phyloP scores from a whole-genome alignment of 2,797 vertebrate species.

The Cossypha polioptera region DNA sequence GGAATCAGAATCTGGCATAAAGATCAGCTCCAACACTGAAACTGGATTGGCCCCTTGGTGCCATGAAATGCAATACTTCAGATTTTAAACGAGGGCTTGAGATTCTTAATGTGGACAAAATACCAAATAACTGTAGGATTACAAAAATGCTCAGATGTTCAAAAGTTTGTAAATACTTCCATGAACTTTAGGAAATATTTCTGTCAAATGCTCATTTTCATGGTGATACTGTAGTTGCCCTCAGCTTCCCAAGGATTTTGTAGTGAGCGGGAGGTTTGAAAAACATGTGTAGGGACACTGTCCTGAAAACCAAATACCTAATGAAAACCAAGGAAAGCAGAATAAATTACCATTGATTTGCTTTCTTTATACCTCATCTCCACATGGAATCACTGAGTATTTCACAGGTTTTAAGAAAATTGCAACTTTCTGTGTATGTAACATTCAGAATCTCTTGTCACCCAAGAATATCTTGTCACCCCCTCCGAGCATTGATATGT shows the following conservation, averaged over 20 bases:
- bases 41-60: too few relatives aligned
- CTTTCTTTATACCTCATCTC: neutral
- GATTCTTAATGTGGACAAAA: too few relatives aligned
- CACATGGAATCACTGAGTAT: neutral
- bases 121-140: neutral
- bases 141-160: neutral
- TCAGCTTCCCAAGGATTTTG: neutral
- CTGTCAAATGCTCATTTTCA: neutral
- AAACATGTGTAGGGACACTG: neutral
- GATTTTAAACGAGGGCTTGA: too few relatives aligned
- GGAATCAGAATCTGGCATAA: too few relatives aligned
- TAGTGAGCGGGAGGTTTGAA: neutral
- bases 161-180: neutral
- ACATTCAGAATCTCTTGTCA: neutral
- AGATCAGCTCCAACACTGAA: too few relatives aligned
- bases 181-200: neutral
- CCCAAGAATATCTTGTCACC: neutral
- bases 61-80: too few relatives aligned
- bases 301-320: neutral
- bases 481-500: neutral
- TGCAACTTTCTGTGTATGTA: neutral
- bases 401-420: neutral
- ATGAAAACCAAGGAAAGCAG: neutral
- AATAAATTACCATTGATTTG: slow-evolving; percentile 1
- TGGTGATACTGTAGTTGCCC: neutral